Evolutionary conservation across 2,797 vertebrate genomes (phyloP).

Genomic region (Lepus oiostolus): DNA sequence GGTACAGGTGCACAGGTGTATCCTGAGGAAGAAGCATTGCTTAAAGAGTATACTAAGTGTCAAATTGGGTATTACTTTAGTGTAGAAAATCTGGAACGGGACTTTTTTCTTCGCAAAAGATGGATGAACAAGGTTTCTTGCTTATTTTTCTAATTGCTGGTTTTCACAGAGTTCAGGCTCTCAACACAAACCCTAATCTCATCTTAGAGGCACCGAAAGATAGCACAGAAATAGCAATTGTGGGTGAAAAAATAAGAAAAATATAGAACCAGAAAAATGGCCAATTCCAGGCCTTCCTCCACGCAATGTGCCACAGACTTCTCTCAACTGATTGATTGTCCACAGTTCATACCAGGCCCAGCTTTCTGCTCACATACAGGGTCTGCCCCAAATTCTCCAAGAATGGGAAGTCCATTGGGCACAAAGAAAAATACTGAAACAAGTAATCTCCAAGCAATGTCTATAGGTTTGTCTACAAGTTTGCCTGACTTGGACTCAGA

Average conservation of each 20-base stretch:
- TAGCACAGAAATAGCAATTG: conserved; percentile 95
- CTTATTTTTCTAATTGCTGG: conserved; percentile 96
- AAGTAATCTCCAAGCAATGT: conserved; percentile 85
- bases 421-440: conserved; percentile 85
- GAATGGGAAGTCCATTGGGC: conserved; percentile 84
- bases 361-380: conserved; percentile 89
- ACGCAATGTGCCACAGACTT: conserved; percentile 92
- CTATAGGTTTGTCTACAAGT: conserved; percentile 88
- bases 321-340: conserved; percentile 94
- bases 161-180: conserved; percentile 96
- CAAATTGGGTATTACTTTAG: conserved; percentile 99
- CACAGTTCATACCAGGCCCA: conserved; percentile 95
- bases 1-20: conserved; percentile 95
- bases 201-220: conserved; percentile 96
- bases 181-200: conserved; percentile 94
- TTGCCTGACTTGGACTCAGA: conserved; percentile 92
- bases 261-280: conserved; percentile 95
- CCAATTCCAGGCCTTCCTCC: conserved; percentile 92
- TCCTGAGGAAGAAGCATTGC: conserved; percentile 95
- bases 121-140: conserved; percentile 96
- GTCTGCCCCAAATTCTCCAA: conserved; percentile 90
- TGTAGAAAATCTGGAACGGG: conserved; percentile 96
- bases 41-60: conserved; percentile 97
- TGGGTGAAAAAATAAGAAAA: conserved; percentile 95
- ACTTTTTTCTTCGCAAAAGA: conserved; percentile 98